Percentiles rank a stretch among this genome's conserved stretches.
Conservation (phyloP, 2,797 vertebrate genomes). For the Oryzias dopingdopingensis region DNA sequence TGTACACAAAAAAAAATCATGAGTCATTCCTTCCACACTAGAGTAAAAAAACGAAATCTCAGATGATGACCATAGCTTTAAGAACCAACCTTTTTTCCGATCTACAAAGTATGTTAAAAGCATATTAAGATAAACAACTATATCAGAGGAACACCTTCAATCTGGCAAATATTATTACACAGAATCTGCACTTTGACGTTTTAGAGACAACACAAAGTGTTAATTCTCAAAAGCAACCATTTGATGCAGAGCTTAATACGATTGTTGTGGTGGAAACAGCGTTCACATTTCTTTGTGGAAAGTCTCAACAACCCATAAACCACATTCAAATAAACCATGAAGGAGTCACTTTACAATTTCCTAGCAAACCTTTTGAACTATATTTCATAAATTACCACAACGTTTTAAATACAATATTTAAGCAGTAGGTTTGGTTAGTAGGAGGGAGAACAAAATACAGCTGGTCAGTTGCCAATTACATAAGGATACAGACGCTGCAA, state of each 20-base stretch:
- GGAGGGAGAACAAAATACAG: conserved; percentile 73
- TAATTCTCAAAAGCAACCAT: conserved; percentile 11
- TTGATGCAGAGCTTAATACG: conserved; percentile 3
- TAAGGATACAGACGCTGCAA: conserved; percentile 65
- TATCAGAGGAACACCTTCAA: not conserved
- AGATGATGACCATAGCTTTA: conserved; percentile 11
- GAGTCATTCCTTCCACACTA: conserved; percentile 59
- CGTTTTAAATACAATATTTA: conserved; percentile 24
- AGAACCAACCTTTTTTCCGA: not conserved
- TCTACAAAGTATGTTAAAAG: conserved; percentile 9
- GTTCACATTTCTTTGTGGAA: conserved; percentile 46
- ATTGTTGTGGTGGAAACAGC: conserved; percentile 46
- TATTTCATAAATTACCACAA: conserved; percentile 34
- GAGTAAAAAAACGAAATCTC: conserved; percentile 31
- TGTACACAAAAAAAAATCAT: conserved; percentile 47
- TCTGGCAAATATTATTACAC: not conserved
- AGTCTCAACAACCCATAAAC: conserved; percentile 66
- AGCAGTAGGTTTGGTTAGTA: conserved; percentile 55
- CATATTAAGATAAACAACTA: not conserved
- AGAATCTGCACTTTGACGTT: conserved; percentile 2
- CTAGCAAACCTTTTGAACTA: not conserved
- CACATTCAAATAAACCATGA: conserved; percentile 43
- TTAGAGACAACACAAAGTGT: conserved; percentile 5
- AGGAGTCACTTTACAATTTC: conserved; percentile 17
- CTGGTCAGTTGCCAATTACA: conserved; percentile 73